A percentile compares a stretch with the other conserved stretches of the same genome.
These are phyloP conservation scores for Drosophila chauvacae DNA, from an alignment of 1,140 invertebrate genomes.

Conservation along the genomic window DNA sequence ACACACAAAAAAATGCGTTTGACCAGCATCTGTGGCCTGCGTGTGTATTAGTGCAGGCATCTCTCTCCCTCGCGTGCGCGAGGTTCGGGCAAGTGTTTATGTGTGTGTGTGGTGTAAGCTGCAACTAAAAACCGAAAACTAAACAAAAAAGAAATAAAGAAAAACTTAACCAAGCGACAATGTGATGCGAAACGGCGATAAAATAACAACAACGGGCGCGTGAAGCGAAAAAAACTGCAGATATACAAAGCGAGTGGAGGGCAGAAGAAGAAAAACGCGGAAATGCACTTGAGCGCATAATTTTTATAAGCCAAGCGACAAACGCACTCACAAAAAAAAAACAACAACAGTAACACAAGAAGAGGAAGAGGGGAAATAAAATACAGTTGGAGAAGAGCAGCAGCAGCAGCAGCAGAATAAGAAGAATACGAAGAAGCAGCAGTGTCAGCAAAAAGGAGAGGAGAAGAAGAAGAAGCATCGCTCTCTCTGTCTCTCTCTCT, in stretches of 20 bases:
- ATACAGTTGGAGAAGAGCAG: slow-evolving; percentile 56
- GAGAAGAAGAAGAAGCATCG: slow-evolving; percentile 6
- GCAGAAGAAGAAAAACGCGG: slow-evolving; percentile 65
- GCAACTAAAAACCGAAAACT: slow-evolving; percentile 47
- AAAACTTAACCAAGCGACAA: slow-evolving; percentile 59
- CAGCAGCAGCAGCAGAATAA: slow-evolving; percentile 27
- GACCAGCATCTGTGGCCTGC: slow-evolving; percentile 20
- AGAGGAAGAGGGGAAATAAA: slow-evolving; percentile 38
- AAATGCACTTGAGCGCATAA: slow-evolving; percentile 82
- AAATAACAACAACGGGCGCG: slow-evolving; percentile 48
- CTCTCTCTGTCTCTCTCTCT: background rate
- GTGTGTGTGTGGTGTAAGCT: slow-evolving; percentile 21
- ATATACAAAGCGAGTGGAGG: slow-evolving; percentile 30
- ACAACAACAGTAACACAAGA: slow-evolving; percentile 25
- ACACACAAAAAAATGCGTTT: slow-evolving; percentile 38
- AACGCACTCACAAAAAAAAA: slow-evolving; percentile 43
- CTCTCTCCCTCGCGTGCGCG: background rate
- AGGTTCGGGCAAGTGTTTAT: background rate
- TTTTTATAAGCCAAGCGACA: slow-evolving; percentile 78
- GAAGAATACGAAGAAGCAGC: slow-evolving; percentile 36
- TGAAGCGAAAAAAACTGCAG: slow-evolving; percentile 48
- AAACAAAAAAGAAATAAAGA: slow-evolving; percentile 23
- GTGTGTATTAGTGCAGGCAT: slow-evolving; percentile 31
- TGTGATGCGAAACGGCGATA: slow-evolving; percentile 65
- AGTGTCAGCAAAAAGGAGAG: slow-evolving; percentile 56